A percentile compares a stretch with the other conserved stretches of the same genome.
Conservation (phyloP, 1,140 invertebrate genomes). For the Penaeus vannamei region DNA sequence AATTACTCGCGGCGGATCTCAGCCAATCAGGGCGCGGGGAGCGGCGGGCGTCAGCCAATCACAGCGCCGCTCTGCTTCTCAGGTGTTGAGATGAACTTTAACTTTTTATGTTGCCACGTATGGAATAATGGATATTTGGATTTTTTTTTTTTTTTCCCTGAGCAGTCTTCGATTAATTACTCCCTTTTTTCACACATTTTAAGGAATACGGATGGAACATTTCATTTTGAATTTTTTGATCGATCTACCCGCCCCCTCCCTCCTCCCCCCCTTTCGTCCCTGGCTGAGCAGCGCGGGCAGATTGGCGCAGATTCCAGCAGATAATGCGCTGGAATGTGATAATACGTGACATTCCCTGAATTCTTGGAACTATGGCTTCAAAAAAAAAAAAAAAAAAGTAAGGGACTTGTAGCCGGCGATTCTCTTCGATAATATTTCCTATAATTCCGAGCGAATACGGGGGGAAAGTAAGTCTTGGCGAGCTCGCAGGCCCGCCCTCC, state of each 20-base stretch:
- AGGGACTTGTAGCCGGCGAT: too few relatives aligned
- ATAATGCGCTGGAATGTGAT: conserved; percentile 19
- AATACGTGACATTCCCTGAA: conserved; percentile 8
- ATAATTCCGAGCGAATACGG: too few relatives aligned
- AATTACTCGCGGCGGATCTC: conserved; percentile 47
- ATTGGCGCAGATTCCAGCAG: too few relatives aligned
- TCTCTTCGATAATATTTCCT: too few relatives aligned
- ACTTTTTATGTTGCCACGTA: conserved; percentile 39
- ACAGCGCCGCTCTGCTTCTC: conserved; percentile 24
- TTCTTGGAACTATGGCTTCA: too few relatives aligned
- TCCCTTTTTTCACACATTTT: neutral
- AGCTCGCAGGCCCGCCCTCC: too few relatives aligned
- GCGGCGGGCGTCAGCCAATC: conserved; percentile 34
- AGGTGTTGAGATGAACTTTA: conserved; percentile 45
- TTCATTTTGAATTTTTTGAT: too few relatives aligned
- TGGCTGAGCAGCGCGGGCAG: neutral
- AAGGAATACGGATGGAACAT: conserved; percentile 7
- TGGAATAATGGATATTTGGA: conserved; percentile 43
- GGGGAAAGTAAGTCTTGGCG: too few relatives aligned
- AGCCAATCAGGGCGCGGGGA: conserved; percentile 34
- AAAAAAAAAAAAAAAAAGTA: too few relatives aligned
- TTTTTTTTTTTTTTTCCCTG: neutral
- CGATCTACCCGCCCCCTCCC: too few relatives aligned
- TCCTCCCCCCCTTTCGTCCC: too few relatives aligned
- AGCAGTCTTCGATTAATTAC: conserved; percentile 43